Conservation (phyloP, 2,797 vertebrate species). For the Gymnodraco acuticeps region DNA sequence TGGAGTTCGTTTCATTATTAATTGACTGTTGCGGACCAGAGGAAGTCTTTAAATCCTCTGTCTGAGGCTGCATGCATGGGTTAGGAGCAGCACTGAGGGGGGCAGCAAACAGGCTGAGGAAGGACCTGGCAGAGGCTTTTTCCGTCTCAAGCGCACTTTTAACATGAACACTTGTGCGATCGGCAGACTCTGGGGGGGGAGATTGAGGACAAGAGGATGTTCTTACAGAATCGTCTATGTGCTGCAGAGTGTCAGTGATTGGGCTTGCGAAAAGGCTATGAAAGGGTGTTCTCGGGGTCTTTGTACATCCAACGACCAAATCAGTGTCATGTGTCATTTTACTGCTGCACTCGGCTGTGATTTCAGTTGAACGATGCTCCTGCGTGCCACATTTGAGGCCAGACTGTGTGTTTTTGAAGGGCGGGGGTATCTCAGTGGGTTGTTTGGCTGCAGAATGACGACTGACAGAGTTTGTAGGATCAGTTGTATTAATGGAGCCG, state of each 20-base stretch:
- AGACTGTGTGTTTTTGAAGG: not conserved
- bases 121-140: slow-evolving; percentile 19
- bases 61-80: not conserved
- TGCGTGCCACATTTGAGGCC: not conserved
- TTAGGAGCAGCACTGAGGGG: slow-evolving; percentile 34
- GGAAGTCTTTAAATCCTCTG: not conserved
- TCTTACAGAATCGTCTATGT: not conserved
- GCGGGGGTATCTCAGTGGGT: not conserved
- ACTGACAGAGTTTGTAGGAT: not conserved
- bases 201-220: not conserved
- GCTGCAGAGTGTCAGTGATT: slow-evolving; percentile 1
- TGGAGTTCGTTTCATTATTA: not conserved
- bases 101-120: slow-evolving; percentile 59
- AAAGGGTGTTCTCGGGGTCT: slow-evolving; percentile 37
- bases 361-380: not conserved
- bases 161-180: not conserved
- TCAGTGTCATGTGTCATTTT: not conserved
- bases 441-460: not conserved
- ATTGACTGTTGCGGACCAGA: slow-evolving; percentile 1
- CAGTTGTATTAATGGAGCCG: not conserved
- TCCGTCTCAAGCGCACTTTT: not conserved
- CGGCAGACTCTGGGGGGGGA: slow-evolving; percentile 6
- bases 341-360: not conserved
- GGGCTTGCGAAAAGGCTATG: slow-evolving; percentile 43
- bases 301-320: not conserved